Percentiles rank a stretch among this genome's conserved stretches.
phyloP scores from a whole-genome alignment of 2,797 vertebrate species.

The Amblyraja radiata region DNA sequence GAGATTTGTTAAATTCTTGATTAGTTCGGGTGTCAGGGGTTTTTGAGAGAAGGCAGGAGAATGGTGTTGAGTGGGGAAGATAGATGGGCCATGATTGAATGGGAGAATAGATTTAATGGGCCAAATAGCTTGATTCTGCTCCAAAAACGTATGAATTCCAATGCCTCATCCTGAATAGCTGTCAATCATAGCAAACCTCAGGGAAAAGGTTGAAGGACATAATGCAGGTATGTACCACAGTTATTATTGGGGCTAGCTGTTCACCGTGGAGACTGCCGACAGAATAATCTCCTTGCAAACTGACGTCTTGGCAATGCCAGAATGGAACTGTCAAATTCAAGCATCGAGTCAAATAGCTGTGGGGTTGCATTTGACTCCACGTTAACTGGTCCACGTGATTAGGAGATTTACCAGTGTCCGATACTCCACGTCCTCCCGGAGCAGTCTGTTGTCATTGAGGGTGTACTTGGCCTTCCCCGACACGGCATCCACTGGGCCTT shows the following conservation, averaged over 20 bases:
- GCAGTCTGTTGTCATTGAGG: slow-evolving; percentile 88
- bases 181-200: background rate
- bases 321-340: background rate
- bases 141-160: too few relatives aligned
- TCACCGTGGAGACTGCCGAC: background rate
- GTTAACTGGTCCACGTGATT: background rate
- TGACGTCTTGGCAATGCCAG: background rate
- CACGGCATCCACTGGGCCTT: slow-evolving; percentile 90
- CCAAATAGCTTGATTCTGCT: too few relatives aligned
- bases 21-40: too few relatives aligned
- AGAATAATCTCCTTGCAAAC: background rate
- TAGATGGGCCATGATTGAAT: too few relatives aligned
- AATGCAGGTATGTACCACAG: background rate
- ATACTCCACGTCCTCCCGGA: slow-evolving; percentile 92
- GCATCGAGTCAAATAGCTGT: background rate
- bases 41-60: too few relatives aligned
- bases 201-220: too few relatives aligned
- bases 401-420: slow-evolving; percentile 75
- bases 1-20: too few relatives aligned
- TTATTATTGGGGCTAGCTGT: background rate
- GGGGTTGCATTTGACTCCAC: background rate
- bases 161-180: background rate
- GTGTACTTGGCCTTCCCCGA: slow-evolving; percentile 96
- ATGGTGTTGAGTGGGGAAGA: too few relatives aligned
- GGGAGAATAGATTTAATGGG: too few relatives aligned